phyloP scores from a whole-genome alignment of 2,113 vertebrate genomes.

The Callionymus lyra region DNA sequence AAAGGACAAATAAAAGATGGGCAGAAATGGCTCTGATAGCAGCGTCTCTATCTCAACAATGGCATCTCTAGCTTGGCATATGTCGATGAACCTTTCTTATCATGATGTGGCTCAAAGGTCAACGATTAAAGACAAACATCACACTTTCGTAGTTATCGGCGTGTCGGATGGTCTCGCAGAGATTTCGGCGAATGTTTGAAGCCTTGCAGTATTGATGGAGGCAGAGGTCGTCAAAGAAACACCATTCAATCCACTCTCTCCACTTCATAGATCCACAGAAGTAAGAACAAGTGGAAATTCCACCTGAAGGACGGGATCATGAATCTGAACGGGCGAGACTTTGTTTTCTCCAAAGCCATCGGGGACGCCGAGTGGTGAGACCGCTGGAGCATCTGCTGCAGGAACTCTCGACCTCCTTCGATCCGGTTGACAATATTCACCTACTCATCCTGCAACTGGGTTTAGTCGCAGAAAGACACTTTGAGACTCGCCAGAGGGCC shows the following conservation, averaged over 20 bases:
- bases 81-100: too few species aligned
- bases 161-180: too few species aligned
- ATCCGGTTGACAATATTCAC: slow-evolving; percentile 62
- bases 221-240: too few species aligned
- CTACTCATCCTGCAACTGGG: slow-evolving; percentile 60
- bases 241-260: neutral
- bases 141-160: too few species aligned
- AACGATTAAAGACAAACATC: too few species aligned
- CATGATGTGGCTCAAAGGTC: too few species aligned
- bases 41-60: too few species aligned
- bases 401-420: slow-evolving; percentile 38
- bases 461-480: slow-evolving; percentile 43
- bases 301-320: slow-evolving; percentile 99
- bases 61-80: too few species aligned
- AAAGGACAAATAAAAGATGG: too few species aligned
- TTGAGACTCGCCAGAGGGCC: slow-evolving; percentile 29
- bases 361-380: slow-evolving; percentile 97
- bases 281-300: slow-evolving; percentile 99
- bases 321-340: slow-evolving; percentile 98
- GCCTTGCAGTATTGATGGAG: too few species aligned
- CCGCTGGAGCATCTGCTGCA: slow-evolving; percentile 20
- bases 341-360: slow-evolving; percentile 99
- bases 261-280: slow-evolving; percentile 87
- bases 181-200: too few species aligned
- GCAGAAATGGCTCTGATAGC: too few species aligned